Base-by-base conservation (phyloP, 2,797 vertebrate genomes). In the Alauda arvensis region DNA sequence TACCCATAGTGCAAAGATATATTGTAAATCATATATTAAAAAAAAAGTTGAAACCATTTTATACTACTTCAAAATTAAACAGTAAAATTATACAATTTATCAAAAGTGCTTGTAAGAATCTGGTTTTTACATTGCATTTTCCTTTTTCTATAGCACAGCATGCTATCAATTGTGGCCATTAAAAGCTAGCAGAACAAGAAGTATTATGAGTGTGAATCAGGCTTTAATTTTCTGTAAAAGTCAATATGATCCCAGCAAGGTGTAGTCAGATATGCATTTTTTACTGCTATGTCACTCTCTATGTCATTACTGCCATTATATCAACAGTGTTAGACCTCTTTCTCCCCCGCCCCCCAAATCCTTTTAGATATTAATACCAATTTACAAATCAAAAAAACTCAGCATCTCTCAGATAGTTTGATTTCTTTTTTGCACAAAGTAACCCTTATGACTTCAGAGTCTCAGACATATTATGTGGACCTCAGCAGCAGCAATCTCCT, bases 291-390 rank as follows among this genome's bases (percentile, higher is more conserved):
- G 23, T 15, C 11, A 12, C 6, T 62, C 13, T 46, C 18, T 29
- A 0, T 40, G 19, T 52, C 45, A 52, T 66, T 59, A 26, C 8
- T 71, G 4, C 20, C 13, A 48, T 52, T 83, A 17, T 15, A 74
- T 59, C 1, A 1, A 3, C 34, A 12, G 12, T 42, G 25, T 16
- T 31, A 33, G 23, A 45, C 13, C 20, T 62, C 29, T 42, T 23
- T 10, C 2, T 3, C 4, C 1, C 9, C 1, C 2, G 14, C 6
- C 12, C 1, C 3, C 6, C 18, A 75, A 68, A 66, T 33, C 15
- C 13, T 62, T 53, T 40, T 31, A 40, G 31, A 65, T 16, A 18
- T 7, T 61, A 51, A 57, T 39, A 18, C 9, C 12, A 57, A 31
- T 67, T n/a, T 56, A 12, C 8, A 40, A 29, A 53, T 31, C 1